Conservation (phyloP, 2,888 invertebrate species). For the Entomobrya proxima region DNA sequence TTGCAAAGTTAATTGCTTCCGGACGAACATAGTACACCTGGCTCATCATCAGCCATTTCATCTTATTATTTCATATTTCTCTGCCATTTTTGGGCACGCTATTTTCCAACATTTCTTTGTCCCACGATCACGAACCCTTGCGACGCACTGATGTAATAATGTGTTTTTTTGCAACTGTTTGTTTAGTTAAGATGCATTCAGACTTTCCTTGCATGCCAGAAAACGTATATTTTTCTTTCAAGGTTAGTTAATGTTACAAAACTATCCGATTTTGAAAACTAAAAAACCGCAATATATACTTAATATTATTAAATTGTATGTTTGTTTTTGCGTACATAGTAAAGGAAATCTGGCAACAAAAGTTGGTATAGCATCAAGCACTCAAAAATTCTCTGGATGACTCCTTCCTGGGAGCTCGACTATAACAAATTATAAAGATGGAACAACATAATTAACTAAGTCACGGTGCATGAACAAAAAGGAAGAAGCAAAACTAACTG, state of each 20-base stretch:
- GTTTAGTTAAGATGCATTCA: no score
- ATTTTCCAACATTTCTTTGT: background rate
- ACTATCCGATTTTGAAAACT: no score
- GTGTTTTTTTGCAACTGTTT: background rate
- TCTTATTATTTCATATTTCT: background rate
- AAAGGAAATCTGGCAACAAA: no score
- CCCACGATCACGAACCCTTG: background rate
- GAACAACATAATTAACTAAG: no score
- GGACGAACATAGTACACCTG: slow-evolving; percentile 5
- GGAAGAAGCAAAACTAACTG: background rate
- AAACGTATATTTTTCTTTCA: no score
- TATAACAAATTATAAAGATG: slow-evolving; percentile 8
- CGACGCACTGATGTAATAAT: background rate
- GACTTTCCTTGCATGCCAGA: no score
- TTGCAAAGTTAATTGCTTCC: slow-evolving; percentile 24
- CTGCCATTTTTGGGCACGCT: background rate
- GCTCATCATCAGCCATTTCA: background rate
- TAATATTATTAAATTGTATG: background rate
- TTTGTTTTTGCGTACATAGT: background rate
- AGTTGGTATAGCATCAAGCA: background rate
- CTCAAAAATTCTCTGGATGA: slow-evolving; percentile 1
- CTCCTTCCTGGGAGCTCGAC: background rate
- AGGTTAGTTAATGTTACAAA: no score
- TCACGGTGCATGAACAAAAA: no score
- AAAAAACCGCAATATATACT: no score